phyloP scores from a whole-genome alignment of 2,113 vertebrate species.

The Ardeotis arabs region DNA sequence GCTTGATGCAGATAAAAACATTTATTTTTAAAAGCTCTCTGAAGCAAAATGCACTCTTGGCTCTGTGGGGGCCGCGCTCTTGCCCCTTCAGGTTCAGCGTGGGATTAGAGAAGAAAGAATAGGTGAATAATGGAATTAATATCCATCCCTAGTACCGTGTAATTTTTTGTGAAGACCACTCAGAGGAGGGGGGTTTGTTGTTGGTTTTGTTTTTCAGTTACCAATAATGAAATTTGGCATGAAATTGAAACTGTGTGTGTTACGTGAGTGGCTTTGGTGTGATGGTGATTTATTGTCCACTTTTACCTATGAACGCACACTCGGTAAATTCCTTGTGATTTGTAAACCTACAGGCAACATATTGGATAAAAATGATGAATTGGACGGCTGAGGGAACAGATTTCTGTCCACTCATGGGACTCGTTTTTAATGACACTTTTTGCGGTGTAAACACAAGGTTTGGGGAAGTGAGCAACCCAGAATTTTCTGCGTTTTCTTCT shows the following conservation, averaged over 20 bases:
- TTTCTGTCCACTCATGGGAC: background rate
- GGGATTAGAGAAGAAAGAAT: background rate
- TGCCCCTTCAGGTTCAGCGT: background rate
- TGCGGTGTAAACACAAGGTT: background rate
- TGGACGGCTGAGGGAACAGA: background rate
- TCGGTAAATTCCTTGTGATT: constrained; percentile 4
- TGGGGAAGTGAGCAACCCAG: background rate
- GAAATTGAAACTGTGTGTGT: constrained; percentile 11
- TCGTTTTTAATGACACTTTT: background rate
- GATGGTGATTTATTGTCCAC: background rate
- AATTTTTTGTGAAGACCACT: background rate
- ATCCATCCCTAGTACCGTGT: background rate
- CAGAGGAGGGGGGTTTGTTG: background rate
- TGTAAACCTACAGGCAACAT: background rate
- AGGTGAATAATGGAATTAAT: background rate
- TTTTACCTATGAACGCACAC: background rate
- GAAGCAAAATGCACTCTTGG: background rate
- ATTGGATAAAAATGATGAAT: background rate
- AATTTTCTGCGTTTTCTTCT: background rate
- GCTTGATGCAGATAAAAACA: background rate
- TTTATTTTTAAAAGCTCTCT: background rate
- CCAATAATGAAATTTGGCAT: background rate
- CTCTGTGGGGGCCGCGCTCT: rapidly evolving
- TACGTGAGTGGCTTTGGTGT: background rate
- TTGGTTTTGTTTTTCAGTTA: background rate